phyloP scores from a whole-genome alignment of 1,140 invertebrate genomes.

The Pseudomyrmex sp. region DNA sequence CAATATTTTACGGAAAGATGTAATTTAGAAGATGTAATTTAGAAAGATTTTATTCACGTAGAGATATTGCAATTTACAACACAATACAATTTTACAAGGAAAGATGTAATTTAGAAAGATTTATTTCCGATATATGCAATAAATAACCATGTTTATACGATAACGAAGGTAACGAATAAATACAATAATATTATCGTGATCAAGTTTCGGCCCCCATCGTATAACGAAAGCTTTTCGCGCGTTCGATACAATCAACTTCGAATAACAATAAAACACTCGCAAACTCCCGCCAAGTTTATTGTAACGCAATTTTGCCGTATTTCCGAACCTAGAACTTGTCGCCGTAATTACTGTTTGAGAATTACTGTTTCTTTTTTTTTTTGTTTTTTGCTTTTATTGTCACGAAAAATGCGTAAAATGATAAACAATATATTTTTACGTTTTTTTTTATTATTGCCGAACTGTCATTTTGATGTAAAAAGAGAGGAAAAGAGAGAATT shows the following conservation, averaged over 20 bases:
- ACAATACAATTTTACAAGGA: background rate
- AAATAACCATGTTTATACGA: background rate
- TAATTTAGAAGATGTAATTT: conserved; percentile 4
- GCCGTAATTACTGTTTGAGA: no score
- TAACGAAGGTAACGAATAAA: conserved; percentile 31
- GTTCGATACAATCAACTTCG: conserved; percentile 3
- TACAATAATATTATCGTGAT: conserved; percentile 10
- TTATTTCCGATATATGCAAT: conserved; percentile 1
- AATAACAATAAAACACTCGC: background rate
- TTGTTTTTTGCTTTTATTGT: no score
- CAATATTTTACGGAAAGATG: background rate
- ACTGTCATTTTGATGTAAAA: no score
- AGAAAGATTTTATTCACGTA: no score
- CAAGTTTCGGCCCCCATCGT: background rate
- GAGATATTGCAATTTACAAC: no score
- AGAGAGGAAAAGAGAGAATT: no score
- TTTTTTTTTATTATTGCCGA: no score
- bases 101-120: background rate
- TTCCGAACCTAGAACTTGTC: background rate
- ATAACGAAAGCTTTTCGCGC: conserved; percentile 16
- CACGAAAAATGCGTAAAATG: no score
- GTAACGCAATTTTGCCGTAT: background rate
- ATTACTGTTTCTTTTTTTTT: no score
- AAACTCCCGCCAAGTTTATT: background rate
- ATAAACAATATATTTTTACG: no score